Evolutionary conservation across 1,140 invertebrate species (phyloP).

Genomic region (Meloidogyne hapla): DNA sequence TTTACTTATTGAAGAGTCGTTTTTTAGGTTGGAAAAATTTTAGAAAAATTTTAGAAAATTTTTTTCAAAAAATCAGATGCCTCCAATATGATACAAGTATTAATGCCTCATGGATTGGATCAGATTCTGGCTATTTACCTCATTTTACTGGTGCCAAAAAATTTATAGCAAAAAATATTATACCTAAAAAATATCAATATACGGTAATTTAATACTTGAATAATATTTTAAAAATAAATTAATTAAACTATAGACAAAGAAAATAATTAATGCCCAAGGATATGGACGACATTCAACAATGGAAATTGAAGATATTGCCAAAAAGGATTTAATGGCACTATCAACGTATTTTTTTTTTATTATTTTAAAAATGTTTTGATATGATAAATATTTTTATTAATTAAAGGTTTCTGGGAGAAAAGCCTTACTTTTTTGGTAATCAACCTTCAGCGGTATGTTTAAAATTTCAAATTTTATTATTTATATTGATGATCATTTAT

Average conservation of each 20-base stretch:
- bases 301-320: constrained; percentile 84
- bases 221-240: not conserved
- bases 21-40: constrained; percentile 61
- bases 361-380: not conserved
- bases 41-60: not conserved
- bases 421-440: constrained; percentile 89
- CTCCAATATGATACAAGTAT: constrained; percentile 39
- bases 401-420: constrained; percentile 82
- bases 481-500: too few relatives aligned
- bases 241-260: constrained; percentile 31
- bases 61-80: constrained; percentile 21
- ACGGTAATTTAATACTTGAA: constrained; percentile 32
- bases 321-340: constrained; percentile 82
- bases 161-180: constrained; percentile 44
- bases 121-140: constrained; percentile 38
- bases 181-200: constrained; percentile 27
- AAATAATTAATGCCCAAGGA: constrained; percentile 67
- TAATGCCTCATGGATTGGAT: constrained; percentile 41
- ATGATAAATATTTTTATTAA: too few relatives aligned
- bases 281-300: constrained; percentile 85
- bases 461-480: too few relatives aligned
- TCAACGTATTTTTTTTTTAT: constrained; percentile 69
- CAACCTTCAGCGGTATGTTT: constrained; percentile 75
- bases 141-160: constrained; percentile 47
- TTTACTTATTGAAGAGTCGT: constrained; percentile 89